phyloP scores from a whole-genome alignment of 1,140 invertebrate genomes.

The Tyrophagus putrescentiae region DNA sequence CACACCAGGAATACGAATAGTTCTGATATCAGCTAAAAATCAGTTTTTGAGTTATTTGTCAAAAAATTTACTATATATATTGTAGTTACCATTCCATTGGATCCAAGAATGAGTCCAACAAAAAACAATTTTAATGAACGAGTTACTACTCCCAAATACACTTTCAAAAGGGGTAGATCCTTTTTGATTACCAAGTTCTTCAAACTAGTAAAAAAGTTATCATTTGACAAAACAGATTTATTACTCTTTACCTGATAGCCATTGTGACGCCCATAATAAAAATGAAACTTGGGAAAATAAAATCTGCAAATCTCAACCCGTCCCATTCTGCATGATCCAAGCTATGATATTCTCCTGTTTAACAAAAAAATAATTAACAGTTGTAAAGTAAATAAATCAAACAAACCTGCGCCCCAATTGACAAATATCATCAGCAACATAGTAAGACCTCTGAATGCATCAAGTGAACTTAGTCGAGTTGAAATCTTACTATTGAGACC shows the following conservation, averaged over 20 bases:
- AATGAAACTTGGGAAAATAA: conserved; percentile 86
- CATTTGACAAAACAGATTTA: background rate
- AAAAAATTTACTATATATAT: background rate
- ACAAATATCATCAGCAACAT: conserved; percentile 68
- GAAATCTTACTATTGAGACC: background rate
- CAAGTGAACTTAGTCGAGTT: background rate
- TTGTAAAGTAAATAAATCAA: no score
- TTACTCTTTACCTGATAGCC: conserved; percentile 7
- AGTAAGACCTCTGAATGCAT: conserved; percentile 20
- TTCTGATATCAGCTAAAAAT: background rate
- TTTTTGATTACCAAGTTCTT: conserved; percentile 9
- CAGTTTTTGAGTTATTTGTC: background rate
- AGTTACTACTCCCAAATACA: conserved; percentile 37
- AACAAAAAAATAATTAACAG: no score
- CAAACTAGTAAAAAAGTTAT: background rate
- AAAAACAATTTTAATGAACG: conserved; percentile 44
- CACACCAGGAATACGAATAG: conserved; percentile 54
- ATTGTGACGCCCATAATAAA: conserved; percentile 27
- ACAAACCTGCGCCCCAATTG: conserved; percentile 72
- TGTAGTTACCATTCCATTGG: conserved; percentile 30
- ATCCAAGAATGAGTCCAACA: conserved; percentile 47
- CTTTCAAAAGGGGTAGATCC: conserved; percentile 29
- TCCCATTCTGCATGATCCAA: conserved; percentile 83
- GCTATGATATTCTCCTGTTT: conserved; percentile 71
- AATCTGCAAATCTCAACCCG: conserved; percentile 74